Percentiles rank a stretch among this genome's conserved stretches.
phyloP scores from a whole-genome alignment of 2,113 vertebrate species.

The Orcinus orca region DNA sequence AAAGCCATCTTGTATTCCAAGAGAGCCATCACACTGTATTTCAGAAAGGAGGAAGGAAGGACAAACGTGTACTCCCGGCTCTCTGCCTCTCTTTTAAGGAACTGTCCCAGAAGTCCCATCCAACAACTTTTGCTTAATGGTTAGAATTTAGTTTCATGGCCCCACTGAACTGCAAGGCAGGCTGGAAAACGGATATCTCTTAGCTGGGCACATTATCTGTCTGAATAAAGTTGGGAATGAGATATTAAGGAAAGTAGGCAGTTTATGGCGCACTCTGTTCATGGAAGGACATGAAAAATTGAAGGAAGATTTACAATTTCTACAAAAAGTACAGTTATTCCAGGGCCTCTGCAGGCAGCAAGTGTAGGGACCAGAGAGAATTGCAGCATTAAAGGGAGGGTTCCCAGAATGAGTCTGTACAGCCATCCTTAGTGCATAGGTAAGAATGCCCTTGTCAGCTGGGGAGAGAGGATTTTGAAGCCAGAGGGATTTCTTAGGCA shows the following conservation, averaged over 20 bases:
- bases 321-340: background rate
- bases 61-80: background rate
- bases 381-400: background rate
- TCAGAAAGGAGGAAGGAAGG: background rate
- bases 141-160: background rate
- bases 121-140: background rate
- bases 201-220: background rate
- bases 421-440: background rate
- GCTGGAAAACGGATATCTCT: background rate
- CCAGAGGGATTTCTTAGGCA: background rate
- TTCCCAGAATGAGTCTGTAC: background rate
- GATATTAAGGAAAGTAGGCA: background rate
- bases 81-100: background rate
- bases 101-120: background rate
- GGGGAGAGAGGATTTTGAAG: background rate
- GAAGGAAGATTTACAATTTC: background rate
- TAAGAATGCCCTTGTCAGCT: background rate
- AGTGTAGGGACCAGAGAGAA: background rate
- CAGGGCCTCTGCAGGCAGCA: background rate
- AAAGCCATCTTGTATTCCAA: background rate
- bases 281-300: background rate
- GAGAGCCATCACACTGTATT: background rate
- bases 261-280: background rate
- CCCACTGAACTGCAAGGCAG: background rate
- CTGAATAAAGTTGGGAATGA: background rate